Conservation (phyloP, 2,888 invertebrate species). For the Hydrotaea cyrtoneurina region DNA sequence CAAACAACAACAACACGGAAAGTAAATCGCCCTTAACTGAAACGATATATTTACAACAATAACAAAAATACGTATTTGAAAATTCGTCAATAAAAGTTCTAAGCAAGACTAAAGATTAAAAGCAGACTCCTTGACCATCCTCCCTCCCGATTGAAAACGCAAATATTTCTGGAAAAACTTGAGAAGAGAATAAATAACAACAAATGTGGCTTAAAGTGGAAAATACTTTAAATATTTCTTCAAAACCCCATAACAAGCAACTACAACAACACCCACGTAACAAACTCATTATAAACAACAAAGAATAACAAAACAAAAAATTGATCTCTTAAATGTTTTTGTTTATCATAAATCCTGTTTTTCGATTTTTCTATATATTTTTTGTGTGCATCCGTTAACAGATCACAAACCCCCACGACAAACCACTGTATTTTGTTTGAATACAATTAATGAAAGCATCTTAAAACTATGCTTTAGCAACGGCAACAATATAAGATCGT, state of each 20-base stretch:
- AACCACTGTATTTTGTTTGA: slow-evolving; percentile 1
- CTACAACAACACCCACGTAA: not conserved
- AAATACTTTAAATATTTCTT: not conserved
- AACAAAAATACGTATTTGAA: not conserved
- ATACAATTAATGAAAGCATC: not conserved
- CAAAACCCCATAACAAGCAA: not conserved
- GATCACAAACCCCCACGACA: not conserved
- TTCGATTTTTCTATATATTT: slow-evolving; percentile 54
- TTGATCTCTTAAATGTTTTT: slow-evolving; percentile 69
- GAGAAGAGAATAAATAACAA: not conserved
- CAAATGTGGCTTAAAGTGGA: slow-evolving; percentile 4
- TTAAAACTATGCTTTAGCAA: slow-evolving; percentile 30
- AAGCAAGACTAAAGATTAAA: not conserved
- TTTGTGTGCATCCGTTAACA: slow-evolving; percentile 62
- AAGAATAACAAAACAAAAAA: slow-evolving; percentile 54
- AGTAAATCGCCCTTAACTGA: not conserved
- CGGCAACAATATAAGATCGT: not conserved
- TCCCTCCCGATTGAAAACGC: not conserved
- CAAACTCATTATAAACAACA: not conserved
- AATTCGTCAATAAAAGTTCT: not conserved
- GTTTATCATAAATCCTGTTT: slow-evolving; percentile 1
- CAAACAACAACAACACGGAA: not conserved
- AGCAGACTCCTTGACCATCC: not conserved
- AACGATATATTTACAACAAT: not conserved
- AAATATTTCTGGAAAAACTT: not conserved